Percentiles rank a stretch among this genome's conserved stretches.
Evolutionary conservation across 2,888 invertebrate genomes (phyloP).

Genomic region (Drosophila suboccidentalis): DNA sequence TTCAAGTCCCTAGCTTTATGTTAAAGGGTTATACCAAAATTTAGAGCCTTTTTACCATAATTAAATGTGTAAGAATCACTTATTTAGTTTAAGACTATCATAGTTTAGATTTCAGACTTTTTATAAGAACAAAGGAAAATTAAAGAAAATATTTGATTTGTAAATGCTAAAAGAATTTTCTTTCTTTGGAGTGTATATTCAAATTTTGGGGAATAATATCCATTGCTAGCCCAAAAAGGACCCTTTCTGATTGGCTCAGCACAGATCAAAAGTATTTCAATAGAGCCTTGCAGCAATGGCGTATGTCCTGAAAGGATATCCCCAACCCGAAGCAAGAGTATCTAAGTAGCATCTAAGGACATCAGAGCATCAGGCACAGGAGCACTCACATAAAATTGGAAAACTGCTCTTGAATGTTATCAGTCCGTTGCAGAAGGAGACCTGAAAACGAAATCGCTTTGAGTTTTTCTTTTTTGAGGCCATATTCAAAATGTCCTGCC

Average conservation of each 20-base stretch:
- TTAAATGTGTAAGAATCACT: too few species aligned
- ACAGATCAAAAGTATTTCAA: constrained; percentile 61
- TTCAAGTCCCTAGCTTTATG: too few species aligned
- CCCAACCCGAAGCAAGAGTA: neutral
- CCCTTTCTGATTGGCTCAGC: constrained; percentile 29
- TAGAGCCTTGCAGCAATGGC: constrained; percentile 12
- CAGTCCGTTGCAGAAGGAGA: constrained; percentile 64
- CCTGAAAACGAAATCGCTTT: constrained; percentile 49
- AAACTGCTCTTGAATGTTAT: constrained; percentile 73
- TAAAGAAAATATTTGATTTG: neutral
- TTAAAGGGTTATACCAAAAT: too few species aligned
- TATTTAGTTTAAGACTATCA: too few species aligned
- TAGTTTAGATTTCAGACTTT: too few species aligned
- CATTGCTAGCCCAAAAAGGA: neutral
- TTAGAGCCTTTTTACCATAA: too few species aligned
- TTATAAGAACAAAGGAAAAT: too few species aligned
- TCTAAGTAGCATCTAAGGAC: constrained; percentile 3
- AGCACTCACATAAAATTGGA: constrained; percentile 75
- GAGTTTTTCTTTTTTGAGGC: constrained; percentile 30
- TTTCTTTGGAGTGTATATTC: neutral
- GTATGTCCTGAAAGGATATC: constrained; percentile 8
- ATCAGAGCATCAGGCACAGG: constrained; percentile 2
- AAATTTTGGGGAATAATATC: neutral
- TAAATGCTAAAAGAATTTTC: neutral
- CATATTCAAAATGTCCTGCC: constrained; percentile 69